phyloP scores from a whole-genome alignment of 2,797 vertebrate genomes.

The Bradypodion ventrale region DNA sequence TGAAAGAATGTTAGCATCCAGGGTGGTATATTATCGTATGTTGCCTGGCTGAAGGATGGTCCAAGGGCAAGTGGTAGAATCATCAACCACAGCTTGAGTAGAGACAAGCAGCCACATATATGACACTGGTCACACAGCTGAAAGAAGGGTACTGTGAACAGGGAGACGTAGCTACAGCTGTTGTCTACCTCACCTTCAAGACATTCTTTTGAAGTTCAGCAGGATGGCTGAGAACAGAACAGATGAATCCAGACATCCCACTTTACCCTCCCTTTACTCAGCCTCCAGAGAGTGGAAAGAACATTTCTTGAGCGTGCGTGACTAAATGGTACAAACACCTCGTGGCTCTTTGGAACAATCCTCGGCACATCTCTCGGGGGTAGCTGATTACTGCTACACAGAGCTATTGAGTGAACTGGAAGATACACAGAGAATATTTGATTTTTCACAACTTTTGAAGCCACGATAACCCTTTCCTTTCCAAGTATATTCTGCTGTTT shows the following conservation, averaged over 20 bases:
- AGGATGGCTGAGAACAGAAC: slow-evolving; percentile 34
- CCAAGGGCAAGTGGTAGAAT: not conserved
- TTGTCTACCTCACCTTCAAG: not conserved
- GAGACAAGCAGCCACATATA: not conserved
- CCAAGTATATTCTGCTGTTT: not conserved
- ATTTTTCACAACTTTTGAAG: slow-evolving; percentile 1
- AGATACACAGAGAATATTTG: slow-evolving; percentile 30
- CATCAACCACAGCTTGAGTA: not conserved
- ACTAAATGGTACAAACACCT: slow-evolving; percentile 21
- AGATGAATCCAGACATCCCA: slow-evolving; percentile 32
- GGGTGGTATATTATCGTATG: not conserved
- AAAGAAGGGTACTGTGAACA: not conserved
- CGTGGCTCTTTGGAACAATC: slow-evolving; percentile 40
- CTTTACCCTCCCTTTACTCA: slow-evolving; percentile 56
- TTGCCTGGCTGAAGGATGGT: not conserved
- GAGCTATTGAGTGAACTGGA: slow-evolving; percentile 42
- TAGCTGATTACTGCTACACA: slow-evolving; percentile 25
- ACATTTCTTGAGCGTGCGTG: slow-evolving; percentile 26
- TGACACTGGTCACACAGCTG: not conserved
- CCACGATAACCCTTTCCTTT: not conserved
- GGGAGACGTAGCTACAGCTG: slow-evolving; percentile 2
- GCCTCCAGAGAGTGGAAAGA: slow-evolving; percentile 47
- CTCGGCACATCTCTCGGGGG: slow-evolving; percentile 1
- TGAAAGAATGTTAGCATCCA: not conserved
- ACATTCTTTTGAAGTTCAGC: not conserved